phyloP scores from a whole-genome alignment of 2,888 invertebrate genomes.

The Tachystola acroxantha region DNA sequence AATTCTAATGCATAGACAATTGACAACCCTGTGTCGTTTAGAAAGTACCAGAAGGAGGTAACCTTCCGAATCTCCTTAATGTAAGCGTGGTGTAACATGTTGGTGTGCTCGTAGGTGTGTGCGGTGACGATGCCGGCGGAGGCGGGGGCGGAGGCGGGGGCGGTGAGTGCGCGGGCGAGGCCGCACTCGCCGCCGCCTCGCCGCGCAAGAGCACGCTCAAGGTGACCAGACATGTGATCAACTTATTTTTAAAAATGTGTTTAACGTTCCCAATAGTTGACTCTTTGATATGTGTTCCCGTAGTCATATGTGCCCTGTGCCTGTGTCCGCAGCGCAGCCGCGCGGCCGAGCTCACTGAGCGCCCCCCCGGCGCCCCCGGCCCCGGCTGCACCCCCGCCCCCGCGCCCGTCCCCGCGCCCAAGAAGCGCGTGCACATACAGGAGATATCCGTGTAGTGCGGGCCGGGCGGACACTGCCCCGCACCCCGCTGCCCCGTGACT shows the following conservation, averaged over 20 bases:
- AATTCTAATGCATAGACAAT: too few species aligned
- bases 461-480: not conserved
- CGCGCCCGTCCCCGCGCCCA: conserved; percentile 72
- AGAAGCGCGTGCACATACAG: conserved; percentile 89
- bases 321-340: conserved; percentile 76
- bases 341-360: conserved; percentile 67
- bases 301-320: too few species aligned
- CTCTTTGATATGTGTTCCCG: too few species aligned
- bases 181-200: conserved; percentile 37
- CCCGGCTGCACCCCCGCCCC: conserved; percentile 63
- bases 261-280: not conserved
- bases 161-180: conserved; percentile 28
- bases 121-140: too few species aligned
- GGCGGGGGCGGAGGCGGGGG: conserved; percentile 46
- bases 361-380: conserved; percentile 39
- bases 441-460: conserved; percentile 86
- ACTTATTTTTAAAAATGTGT: too few species aligned
- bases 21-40: too few species aligned
- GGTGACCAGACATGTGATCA: too few species aligned
- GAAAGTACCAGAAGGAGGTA: too few species aligned
- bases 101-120: too few species aligned
- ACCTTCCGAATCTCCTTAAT: too few species aligned
- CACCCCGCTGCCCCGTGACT: too few species aligned
- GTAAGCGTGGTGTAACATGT: too few species aligned
- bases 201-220: conserved; percentile 66